A percentile compares a stretch with the other conserved stretches of the same genome.
These are phyloP conservation scores for Chelonus insularis DNA, from an alignment of 1,140 invertebrate genomes.

Conservation along the genomic window DNA sequence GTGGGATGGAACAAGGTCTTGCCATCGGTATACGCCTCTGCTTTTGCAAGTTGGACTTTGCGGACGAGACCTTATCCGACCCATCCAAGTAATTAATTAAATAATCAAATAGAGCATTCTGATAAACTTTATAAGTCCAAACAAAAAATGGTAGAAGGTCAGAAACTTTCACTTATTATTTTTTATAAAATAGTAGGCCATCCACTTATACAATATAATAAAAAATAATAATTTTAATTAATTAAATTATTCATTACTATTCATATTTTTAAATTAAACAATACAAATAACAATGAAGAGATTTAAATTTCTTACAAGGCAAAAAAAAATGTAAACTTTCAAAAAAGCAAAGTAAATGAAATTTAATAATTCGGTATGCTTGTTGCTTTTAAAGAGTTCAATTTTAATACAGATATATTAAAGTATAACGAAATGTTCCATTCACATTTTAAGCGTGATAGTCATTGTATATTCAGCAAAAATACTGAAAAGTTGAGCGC, in stretches of 20 bases:
- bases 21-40: constrained; percentile 47
- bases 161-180: too few species aligned
- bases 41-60: constrained; percentile 29
- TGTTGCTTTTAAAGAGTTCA: not conserved
- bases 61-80: not conserved
- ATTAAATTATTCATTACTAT: too few species aligned
- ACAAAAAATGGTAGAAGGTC: too few species aligned
- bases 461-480: not conserved
- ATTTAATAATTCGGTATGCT: not conserved
- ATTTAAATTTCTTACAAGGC: too few species aligned
- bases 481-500: not conserved
- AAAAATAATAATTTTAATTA: too few species aligned
- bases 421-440: not conserved
- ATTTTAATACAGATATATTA: not conserved
- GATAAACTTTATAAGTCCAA: constrained; percentile 1
- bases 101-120: not conserved
- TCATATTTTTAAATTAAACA: too few species aligned
- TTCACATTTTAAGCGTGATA: not conserved
- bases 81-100: constrained; percentile 20
- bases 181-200: too few species aligned
- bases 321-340: not conserved
- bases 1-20: constrained; percentile 54
- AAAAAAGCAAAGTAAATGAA: not conserved
- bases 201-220: too few species aligned
- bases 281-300: too few species aligned